A percentile compares a stretch with the other conserved stretches of the same genome.
These are phyloP conservation scores for human DNA, from an alignment of 2,113 vertebrate species.

Conservation along the genomic window DNA sequence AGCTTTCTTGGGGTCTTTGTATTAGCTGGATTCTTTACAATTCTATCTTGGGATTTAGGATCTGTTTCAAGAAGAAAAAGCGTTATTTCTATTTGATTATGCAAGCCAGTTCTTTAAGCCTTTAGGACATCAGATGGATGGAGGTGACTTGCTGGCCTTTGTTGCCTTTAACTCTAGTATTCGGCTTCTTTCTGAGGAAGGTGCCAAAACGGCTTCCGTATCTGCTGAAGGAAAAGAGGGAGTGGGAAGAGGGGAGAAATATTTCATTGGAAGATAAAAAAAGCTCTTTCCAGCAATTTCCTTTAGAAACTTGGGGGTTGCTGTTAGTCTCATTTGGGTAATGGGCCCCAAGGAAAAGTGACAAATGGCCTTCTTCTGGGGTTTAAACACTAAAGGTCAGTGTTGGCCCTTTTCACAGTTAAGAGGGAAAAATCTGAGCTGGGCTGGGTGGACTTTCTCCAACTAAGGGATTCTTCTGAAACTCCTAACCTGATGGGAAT, in stretches of 20 bases:
- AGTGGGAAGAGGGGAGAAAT: neutral
- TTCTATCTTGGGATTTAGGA: neutral
- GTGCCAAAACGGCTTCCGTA: neutral
- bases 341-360: neutral
- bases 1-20: constrained; percentile 1
- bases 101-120: neutral
- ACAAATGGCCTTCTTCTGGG: neutral
- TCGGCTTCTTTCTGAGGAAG: constrained; percentile 14
- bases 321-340: neutral
- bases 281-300: neutral
- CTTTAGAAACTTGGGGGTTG: neutral
- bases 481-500: neutral
- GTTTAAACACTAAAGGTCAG: neutral
- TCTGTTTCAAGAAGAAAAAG: constrained; percentile 34
- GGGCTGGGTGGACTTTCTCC: neutral
- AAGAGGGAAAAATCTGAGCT: neutral
- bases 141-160: neutral
- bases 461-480: constrained; percentile 5
- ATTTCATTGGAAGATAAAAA: neutral
- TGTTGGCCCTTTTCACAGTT: neutral
- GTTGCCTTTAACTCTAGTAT: neutral
- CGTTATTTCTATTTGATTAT: neutral
- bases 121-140: neutral
- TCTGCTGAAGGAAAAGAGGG: neutral
- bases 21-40: neutral